A percentile compares a stretch with the other conserved stretches of the same genome.
These are phyloP conservation scores for Actinernus sp. DNA, from an alignment of 92 coral and sea anemone genomes.

Conservation along the genomic window DNA sequence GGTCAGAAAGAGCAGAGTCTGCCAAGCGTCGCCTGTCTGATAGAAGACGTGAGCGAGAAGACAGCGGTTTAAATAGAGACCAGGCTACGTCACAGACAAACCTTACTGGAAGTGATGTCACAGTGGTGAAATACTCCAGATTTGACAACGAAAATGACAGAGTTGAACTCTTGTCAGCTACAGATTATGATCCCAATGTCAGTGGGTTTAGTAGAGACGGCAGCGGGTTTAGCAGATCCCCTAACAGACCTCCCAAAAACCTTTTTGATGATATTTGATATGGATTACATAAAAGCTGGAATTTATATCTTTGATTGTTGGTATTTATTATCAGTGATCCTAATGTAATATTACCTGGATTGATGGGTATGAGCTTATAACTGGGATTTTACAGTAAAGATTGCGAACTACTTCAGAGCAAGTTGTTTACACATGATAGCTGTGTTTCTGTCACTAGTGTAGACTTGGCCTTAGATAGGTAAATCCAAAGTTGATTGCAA, in stretches of 20 bases:
- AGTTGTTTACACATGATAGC: too few relatives aligned
- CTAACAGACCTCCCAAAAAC: slow-evolving; percentile 88
- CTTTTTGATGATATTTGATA: slow-evolving; percentile 96
- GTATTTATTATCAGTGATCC: not conserved
- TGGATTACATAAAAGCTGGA: not conserved
- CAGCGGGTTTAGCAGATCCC: slow-evolving; percentile 69
- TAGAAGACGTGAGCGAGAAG: slow-evolving; percentile 23
- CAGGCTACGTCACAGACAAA: slow-evolving; percentile 87
- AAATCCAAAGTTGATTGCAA: too few relatives aligned
- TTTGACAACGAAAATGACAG: slow-evolving; percentile 84
- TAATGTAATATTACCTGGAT: too few relatives aligned
- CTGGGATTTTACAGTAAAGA: too few relatives aligned
- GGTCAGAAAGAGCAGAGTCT: slow-evolving; percentile 92
- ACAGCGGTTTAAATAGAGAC: slow-evolving; percentile 41
- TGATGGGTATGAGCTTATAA: too few relatives aligned
- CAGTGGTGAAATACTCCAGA: slow-evolving; percentile 77
- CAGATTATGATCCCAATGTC: slow-evolving; percentile 77
- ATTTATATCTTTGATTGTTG: not conserved
- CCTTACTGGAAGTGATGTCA: slow-evolving; percentile 71
- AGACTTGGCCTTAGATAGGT: too few relatives aligned
- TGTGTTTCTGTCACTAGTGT: too few relatives aligned
- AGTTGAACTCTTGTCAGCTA: slow-evolving; percentile 85
- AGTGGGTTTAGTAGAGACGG: slow-evolving; percentile 51
- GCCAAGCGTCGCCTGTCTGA: slow-evolving; percentile 67
- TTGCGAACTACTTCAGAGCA: too few relatives aligned